These are phyloP conservation scores for Epistrophe eligans DNA, from an alignment of 2,888 invertebrate species.

Conservation along the genomic window DNA sequence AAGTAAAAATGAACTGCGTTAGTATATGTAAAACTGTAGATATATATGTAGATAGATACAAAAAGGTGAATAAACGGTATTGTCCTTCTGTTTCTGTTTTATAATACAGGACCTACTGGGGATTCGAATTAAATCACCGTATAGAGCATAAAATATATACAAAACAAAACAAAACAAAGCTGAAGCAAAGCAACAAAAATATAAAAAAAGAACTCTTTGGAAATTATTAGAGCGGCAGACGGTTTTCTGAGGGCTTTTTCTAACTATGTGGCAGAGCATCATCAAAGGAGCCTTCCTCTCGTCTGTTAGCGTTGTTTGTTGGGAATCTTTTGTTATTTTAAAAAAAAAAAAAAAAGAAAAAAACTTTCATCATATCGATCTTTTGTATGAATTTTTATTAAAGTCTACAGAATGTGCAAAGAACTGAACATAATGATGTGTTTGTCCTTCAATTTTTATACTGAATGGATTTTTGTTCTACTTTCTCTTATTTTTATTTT, in stretches of 20 bases:
- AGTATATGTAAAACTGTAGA: not conserved
- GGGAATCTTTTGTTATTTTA: conserved; percentile 39
- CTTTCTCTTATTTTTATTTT: conserved; percentile 6
- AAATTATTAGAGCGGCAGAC: conserved; percentile 66
- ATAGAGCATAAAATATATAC: not conserved
- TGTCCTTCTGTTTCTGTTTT: conserved; percentile 12
- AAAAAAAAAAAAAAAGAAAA: not conserved
- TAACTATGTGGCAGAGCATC: conserved; percentile 18
- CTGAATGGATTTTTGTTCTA: conserved; percentile 22
- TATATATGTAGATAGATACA: no score
- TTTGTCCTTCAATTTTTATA: conserved; percentile 52
- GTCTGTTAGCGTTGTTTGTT: not conserved
- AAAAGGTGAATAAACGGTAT: conserved; percentile 5
- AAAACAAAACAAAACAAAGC: not conserved
- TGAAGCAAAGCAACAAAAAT: not conserved
- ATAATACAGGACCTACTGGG: conserved; percentile 35
- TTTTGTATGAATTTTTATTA: conserved; percentile 28
- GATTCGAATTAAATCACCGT: conserved; percentile 21
- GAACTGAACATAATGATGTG: conserved; percentile 37
- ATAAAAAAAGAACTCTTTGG: conserved; percentile 26
- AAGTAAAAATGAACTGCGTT: conserved; percentile 38
- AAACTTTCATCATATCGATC: conserved; percentile 47
- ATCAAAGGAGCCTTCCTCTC: conserved; percentile 40
- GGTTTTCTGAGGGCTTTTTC: conserved; percentile 17
- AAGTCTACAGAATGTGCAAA: conserved; percentile 23